Conservation (phyloP, 2,113 vertebrate genomes). For the Poeciliopsis turrubarensis region DNA sequence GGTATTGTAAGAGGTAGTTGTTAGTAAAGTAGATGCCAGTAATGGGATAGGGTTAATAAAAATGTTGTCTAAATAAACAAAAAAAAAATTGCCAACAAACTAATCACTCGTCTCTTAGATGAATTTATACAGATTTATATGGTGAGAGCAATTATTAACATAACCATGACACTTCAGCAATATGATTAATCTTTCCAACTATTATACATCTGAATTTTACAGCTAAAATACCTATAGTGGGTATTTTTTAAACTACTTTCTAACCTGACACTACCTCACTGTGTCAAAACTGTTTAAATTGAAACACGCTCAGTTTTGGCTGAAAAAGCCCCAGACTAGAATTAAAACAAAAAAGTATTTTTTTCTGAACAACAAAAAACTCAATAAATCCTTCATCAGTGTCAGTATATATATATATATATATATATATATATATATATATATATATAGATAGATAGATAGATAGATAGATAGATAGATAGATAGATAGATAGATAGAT, state of each 20-base stretch:
- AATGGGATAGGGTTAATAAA: neutral
- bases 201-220: neutral
- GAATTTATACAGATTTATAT: neutral
- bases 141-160: neutral
- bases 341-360: slow-evolving; percentile 30
- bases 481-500: too few relatives aligned
- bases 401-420: neutral
- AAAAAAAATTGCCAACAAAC: neutral
- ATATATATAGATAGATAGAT: too few relatives aligned
- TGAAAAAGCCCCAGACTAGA: slow-evolving; percentile 26
- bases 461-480: too few relatives aligned
- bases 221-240: neutral
- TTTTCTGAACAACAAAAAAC: slow-evolving; percentile 30
- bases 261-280: slow-evolving; percentile 14
- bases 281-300: slow-evolving; percentile 38
- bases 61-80: neutral
- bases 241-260: slow-evolving; percentile 6
- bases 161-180: neutral
- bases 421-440: too few relatives aligned
- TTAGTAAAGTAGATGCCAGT: neutral
- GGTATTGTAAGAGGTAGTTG: neutral
- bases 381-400: slow-evolving; percentile 31
- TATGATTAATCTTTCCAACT: neutral
- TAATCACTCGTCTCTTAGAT: neutral
- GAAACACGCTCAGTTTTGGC: slow-evolving; percentile 28